Percentiles rank a stretch among this genome's conserved stretches.
Conservation (phyloP, 2,888 invertebrate species). For the Phyllotreta striolata region DNA sequence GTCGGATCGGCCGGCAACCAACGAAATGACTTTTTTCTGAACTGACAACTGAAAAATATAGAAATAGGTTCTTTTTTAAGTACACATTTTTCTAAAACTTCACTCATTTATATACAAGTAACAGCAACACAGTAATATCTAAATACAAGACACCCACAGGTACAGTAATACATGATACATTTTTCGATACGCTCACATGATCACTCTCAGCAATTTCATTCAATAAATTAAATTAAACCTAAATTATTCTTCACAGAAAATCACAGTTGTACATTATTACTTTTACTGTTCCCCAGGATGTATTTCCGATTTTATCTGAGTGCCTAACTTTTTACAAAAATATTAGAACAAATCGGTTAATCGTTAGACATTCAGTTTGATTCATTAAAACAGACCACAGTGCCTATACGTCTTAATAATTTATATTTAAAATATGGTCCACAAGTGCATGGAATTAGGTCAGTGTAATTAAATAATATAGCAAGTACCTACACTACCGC, state of each 20-base stretch:
- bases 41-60: constrained; percentile 29
- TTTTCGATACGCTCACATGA: constrained; percentile 34
- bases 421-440: constrained; percentile 13
- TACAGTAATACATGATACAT: constrained; percentile 54
- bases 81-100: constrained; percentile 33
- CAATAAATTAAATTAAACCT: constrained; percentile 48
- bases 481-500: no score
- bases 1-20: background rate
- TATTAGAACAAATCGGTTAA: constrained; percentile 1
- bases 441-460: constrained; percentile 10
- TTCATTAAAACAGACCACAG: background rate
- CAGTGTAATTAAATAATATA: background rate
- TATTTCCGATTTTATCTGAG: background rate
- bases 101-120: constrained; percentile 49
- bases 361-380: constrained; percentile 4
- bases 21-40: constrained; percentile 18
- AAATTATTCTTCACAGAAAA: constrained; percentile 52
- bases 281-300: constrained; percentile 36
- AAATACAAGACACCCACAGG: constrained; percentile 56
- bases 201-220: constrained; percentile 37
- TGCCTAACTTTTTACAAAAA: background rate
- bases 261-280: constrained; percentile 53
- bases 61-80: constrained; percentile 29
- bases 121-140: constrained; percentile 56
- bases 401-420: constrained; percentile 6